A percentile compares a stretch with the other conserved stretches of the same genome.
These are phyloP conservation scores for Hydrotaea diabolus DNA, from an alignment of 2,888 invertebrate genomes.

Conservation along the genomic window DNA sequence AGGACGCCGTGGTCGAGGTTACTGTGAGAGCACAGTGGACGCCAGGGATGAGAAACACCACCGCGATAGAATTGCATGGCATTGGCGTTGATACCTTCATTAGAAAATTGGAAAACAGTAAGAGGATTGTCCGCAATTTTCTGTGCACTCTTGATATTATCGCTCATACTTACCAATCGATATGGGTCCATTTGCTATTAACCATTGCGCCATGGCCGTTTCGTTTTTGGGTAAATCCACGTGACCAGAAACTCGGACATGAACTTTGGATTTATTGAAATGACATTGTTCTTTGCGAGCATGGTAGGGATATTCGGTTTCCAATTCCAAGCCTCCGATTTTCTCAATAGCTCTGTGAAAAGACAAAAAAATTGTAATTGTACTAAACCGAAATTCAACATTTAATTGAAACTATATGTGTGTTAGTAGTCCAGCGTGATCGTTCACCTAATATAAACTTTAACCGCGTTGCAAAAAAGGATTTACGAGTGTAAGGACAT, in stretches of 20 bases:
- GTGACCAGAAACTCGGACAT: conserved; percentile 88
- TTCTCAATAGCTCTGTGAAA: conserved; percentile 88
- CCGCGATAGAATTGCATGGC: conserved; percentile 98
- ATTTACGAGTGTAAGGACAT: no score
- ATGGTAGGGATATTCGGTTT: conserved; percentile 95
- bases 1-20: conserved; percentile 97
- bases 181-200: conserved; percentile 93
- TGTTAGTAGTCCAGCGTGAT: no score
- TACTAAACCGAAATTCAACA: no score
- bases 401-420: no score
- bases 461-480: no score
- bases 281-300: conserved; percentile 90
- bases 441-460: no score
- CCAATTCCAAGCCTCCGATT: conserved; percentile 94
- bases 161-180: conserved; percentile 87
- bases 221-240: conserved; percentile 91
- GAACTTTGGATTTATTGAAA: conserved; percentile 85
- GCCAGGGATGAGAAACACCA: conserved; percentile 96
- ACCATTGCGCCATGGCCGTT: conserved; percentile 94
- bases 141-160: neutral
- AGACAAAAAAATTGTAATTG: neutral
- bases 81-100: conserved; percentile 92
- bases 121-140: no score
- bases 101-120: neutral
- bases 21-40: conserved; percentile 88